phyloP scores from a whole-genome alignment of 2,888 invertebrate genomes.

The Aspidiotus rigidus region DNA sequence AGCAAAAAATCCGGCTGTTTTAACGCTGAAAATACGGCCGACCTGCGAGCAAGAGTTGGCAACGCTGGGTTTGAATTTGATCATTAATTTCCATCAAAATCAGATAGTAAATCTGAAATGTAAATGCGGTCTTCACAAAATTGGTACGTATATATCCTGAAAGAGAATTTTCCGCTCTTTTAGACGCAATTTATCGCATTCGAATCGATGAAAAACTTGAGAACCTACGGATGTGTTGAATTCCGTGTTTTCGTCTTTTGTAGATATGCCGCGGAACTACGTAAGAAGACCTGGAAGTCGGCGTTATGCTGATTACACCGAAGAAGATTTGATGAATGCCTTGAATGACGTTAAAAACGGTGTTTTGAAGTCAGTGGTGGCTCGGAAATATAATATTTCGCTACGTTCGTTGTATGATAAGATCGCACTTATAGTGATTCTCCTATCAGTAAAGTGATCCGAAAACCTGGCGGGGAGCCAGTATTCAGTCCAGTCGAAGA shows the following conservation, averaged over 20 bases:
- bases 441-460: not conserved
- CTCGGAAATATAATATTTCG: not conserved
- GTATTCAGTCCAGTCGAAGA: not conserved
- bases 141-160: not conserved
- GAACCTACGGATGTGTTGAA: not conserved
- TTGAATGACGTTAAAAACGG: not conserved
- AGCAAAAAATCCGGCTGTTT: no score
- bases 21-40: no score
- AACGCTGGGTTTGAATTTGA: not conserved
- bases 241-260: not conserved
- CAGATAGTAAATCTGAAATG: not conserved
- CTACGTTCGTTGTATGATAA: not conserved
- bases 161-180: not conserved
- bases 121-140: not conserved
- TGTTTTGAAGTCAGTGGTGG: not conserved
- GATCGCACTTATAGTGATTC: no score
- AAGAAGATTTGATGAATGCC: not conserved
- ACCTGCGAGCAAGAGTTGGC: no score
- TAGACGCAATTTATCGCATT: not conserved
- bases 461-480: not conserved
- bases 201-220: not conserved
- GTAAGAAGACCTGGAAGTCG: not conserved
- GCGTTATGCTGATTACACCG: not conserved
- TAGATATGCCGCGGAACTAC: not conserved
- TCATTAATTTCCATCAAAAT: not conserved